Evolutionary conservation across 2,113 vertebrate species (phyloP).

Genomic region (Mastomys coucha): DNA sequence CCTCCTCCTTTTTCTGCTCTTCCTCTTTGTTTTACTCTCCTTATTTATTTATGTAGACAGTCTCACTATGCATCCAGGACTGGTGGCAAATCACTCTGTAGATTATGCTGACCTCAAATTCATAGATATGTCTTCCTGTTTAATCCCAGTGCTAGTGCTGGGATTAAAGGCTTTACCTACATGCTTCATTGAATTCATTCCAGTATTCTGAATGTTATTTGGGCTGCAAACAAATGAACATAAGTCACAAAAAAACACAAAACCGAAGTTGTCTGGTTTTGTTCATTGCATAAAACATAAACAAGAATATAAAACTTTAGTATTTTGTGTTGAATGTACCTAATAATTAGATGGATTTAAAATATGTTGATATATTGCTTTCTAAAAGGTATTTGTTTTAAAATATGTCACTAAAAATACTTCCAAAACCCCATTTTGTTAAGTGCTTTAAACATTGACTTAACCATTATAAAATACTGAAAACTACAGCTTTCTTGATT

Average conservation of each 20-base stretch:
- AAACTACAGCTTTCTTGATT: slow-evolving; percentile 73
- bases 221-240: not conserved
- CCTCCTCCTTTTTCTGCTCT: too few species aligned
- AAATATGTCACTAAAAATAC: slow-evolving; percentile 70
- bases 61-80: not conserved
- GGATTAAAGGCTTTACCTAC: not conserved
- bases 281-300: slow-evolving; percentile 68
- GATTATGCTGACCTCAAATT: not conserved
- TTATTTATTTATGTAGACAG: not conserved
- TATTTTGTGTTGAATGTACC: slow-evolving; percentile 43
- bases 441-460: slow-evolving; percentile 79
- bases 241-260: not conserved
- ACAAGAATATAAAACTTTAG: slow-evolving; percentile 78
- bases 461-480: slow-evolving; percentile 83
- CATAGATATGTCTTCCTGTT: not conserved
- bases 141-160: not conserved
- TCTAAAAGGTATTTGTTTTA: slow-evolving; percentile 80
- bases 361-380: slow-evolving; percentile 59
- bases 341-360: slow-evolving; percentile 60
- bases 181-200: slow-evolving; percentile 54
- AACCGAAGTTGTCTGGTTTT: not conserved
- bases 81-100: not conserved
- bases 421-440: slow-evolving; percentile 72
- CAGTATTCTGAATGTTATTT: slow-evolving; percentile 75
- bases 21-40: not conserved